Base-by-base conservation (phyloP, 2,113 vertebrate genomes). In the Osmerus eperlanus region DNA sequence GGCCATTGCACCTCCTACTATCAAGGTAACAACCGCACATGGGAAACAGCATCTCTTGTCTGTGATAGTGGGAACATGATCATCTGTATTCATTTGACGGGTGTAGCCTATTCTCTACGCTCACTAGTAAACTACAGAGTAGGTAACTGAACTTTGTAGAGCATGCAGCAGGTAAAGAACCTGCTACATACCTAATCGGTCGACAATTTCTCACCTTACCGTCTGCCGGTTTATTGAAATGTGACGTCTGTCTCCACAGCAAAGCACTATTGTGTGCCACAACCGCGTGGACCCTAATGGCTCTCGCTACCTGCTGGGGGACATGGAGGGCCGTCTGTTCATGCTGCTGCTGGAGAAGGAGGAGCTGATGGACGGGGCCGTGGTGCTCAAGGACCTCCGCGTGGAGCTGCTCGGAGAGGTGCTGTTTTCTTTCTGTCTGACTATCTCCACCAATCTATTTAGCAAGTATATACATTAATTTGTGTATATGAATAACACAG, bases 301-400 rank as follows among this genome's bases (percentile, higher is more conserved):
- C 15, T 99, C 97, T 0, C 94, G 97, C 2, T 99, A 99, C 75
- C 84, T 99, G 79, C 90, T 99, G 84, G 97, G 97, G 0, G 97
- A 99, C 88, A 99, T 99, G 96, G 97, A 99, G 77, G 97, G 97
- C 0, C 90, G 96, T 0, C 94, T 99, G 41, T 99, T 99, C 87
- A 98, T 99, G 97, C 91, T 99, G 77, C 93, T 99, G 3, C 77
- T 99, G 89, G 97, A 99, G 91, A 98, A 98, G 81, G 97, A 99
- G 84, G 97, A 99, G 23, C 95, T 98, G 83, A 99, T 99, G 94
- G 97, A 98, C 0, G 97, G 97, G 29, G 94, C 94, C 0, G 94
- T 98, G 86, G 94, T 93, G 23, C 88, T 98, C 72, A 99, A 97
- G 89, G 97, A 99, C 73, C 91, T 99, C 72, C 93, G 96, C 0